Evolutionary conservation across 2,113 vertebrate genomes (phyloP).

Genomic region (Hemibagrus wyckioides): DNA sequence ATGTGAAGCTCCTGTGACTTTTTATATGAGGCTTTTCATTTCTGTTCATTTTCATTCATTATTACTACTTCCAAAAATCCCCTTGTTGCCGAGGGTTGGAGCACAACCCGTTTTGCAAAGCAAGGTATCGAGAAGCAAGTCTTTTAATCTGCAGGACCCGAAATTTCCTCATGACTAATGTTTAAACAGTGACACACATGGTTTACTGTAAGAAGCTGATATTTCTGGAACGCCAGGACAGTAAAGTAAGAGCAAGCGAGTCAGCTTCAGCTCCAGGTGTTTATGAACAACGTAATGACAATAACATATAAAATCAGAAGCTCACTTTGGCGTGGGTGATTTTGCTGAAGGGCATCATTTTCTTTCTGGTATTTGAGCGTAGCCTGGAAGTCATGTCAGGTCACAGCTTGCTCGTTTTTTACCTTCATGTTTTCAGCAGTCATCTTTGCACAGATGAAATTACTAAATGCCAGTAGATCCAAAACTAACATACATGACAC

Average conservation of each 20-base stretch:
- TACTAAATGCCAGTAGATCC: background rate
- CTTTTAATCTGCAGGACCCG: background rate
- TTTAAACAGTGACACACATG: background rate
- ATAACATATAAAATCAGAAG: no score
- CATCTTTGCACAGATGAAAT: background rate
- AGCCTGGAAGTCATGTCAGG: background rate
- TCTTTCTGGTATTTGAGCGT: background rate
- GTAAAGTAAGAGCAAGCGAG: background rate
- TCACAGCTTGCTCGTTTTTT: background rate
- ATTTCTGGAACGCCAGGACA: background rate
- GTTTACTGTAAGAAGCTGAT: no score
- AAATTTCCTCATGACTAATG: background rate
- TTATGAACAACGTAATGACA: background rate
- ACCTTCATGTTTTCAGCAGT: background rate
- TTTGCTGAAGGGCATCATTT: slow-evolving; percentile 1
- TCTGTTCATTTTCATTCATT: background rate
- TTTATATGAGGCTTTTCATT: background rate
- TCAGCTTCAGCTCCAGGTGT: background rate
- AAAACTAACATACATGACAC: background rate
- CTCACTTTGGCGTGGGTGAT: background rate
- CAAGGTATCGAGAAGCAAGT: no score
- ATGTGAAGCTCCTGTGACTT: background rate
- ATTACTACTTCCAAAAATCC: background rate
- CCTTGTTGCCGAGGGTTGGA: no score
- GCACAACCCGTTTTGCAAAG: no score